A percentile compares a stretch with the other conserved stretches of the same genome.
phyloP scores from a whole-genome alignment of 2,888 invertebrate genomes.

The Parochlus steinenii region DNA sequence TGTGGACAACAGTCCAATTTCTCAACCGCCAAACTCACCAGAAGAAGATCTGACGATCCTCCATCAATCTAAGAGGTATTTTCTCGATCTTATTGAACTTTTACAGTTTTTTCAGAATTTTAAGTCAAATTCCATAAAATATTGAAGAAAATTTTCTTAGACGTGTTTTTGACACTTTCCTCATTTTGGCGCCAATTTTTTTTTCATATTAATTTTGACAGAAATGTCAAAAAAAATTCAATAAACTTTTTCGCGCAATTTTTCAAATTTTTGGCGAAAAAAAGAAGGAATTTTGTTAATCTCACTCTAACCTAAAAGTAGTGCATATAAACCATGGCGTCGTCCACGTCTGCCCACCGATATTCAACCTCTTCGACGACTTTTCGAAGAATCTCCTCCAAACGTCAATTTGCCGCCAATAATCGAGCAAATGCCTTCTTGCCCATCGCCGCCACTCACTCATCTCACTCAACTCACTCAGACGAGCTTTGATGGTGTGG shows the following conservation, averaged over 20 bases:
- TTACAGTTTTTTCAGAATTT: background rate
- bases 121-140: background rate
- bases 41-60: slow-evolving; percentile 22
- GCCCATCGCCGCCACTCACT: too few relatives aligned
- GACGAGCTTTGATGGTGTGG: too few relatives aligned
- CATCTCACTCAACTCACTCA: too few relatives aligned
- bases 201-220: background rate
- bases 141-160: background rate
- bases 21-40: slow-evolving; percentile 14
- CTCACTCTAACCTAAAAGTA: slow-evolving; percentile 21
- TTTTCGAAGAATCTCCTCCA: slow-evolving; percentile 57
- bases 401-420: too few relatives aligned
- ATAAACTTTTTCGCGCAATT: background rate
- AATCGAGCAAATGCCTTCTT: too few relatives aligned
- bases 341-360: slow-evolving; percentile 65
- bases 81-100: slow-evolving; percentile 11
- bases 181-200: background rate
- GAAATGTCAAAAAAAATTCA: too few relatives aligned
- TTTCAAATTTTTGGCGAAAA: background rate
- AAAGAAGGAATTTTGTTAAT: background rate
- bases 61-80: slow-evolving; percentile 47
- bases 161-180: background rate
- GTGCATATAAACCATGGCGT: slow-evolving; percentile 68
- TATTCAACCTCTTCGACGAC: slow-evolving; percentile 58
- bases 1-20: slow-evolving; percentile 16